phyloP scores from a whole-genome alignment of 1,140 invertebrate genomes.

The Odontomachus brunneus region DNA sequence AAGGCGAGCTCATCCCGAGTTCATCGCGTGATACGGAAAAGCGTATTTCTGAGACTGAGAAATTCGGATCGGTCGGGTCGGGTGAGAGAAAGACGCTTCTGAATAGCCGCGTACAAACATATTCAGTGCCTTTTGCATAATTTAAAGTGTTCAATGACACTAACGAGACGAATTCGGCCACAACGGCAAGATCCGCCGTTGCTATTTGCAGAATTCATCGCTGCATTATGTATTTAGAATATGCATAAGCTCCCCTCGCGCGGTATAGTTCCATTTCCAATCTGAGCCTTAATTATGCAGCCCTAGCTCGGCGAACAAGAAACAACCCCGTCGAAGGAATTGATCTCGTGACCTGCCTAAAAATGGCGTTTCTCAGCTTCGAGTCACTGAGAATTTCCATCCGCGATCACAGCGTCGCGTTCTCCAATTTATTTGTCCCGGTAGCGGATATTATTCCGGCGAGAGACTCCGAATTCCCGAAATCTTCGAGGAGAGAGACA shows the following conservation, averaged over 20 bases:
- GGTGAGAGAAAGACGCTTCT: neutral
- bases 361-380: neutral
- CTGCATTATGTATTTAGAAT: neutral
- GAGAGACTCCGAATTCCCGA: constrained; percentile 23
- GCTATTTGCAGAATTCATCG: constrained; percentile 6
- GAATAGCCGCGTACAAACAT: neutral
- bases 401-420: neutral
- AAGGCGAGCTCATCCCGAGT: constrained; percentile 6
- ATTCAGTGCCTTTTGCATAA: neutral
- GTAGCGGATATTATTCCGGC: constrained; percentile 32
- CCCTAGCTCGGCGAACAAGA: neutral
- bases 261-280: neutral
- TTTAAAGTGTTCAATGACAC: neutral
- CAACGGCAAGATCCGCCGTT: neutral
- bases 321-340: neutral
- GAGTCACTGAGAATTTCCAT: constrained; percentile 23
- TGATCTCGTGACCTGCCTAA: neutral
- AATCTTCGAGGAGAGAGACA: constrained; percentile 34
- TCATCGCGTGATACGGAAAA: neutral
- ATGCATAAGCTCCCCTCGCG: neutral
- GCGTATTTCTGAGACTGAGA: neutral
- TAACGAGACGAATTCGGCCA: neutral
- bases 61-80: neutral
- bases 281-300: constrained; percentile 4
- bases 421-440: constrained; percentile 39